Evolutionary conservation across 2,888 invertebrate species (phyloP), one percentile per base, ranked within the genome.

Genomic region (Campoplex nolae): DNA sequence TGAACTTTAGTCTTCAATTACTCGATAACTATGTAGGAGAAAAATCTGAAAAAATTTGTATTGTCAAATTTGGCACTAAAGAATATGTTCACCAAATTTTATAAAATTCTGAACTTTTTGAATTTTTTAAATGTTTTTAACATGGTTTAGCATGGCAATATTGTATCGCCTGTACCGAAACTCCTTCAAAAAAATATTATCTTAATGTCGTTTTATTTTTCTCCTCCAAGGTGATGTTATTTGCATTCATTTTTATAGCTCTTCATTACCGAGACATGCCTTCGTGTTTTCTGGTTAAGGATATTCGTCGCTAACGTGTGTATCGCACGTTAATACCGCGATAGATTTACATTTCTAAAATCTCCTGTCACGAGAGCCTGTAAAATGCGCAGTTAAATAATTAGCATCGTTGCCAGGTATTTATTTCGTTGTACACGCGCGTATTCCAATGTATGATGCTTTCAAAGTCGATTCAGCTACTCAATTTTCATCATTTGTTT

Each of bases 321-420:
- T 65, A 67, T 35, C 28, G 42, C 42, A 42, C 7, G 42, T 54
- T 23, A 23, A 23, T 23, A 13, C 42, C 28, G 67, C 35, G 28
- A 51, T 38, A 32, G 56, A 85, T 85, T 81, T 76, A n/a, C 54
- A 85, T 81, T 85, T 62, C 56, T 38, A 67, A 73, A 81, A 48
- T 35, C 8, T 7, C 42, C 8, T 42, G 58, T 74, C 77, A 13
- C 56, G 71, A 13, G 76, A 81, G 58, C 42, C 38, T n/a, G 73
- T 65, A 35, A 68, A 67, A 54, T 77, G 77, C 73, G 77, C 81
- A 73, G 73, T 82, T 77, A 78, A 83, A 77, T 65, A 73, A 81
- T 82, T 85, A 78, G 54, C 56, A 76, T 78, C 65, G 77, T 73
- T 82, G 58, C 73, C 45, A 9, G 67, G 35, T 77, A 71, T 81